Conservation (phyloP, 2,797 vertebrate species). For the Alcedo quadribrachys region DNA sequence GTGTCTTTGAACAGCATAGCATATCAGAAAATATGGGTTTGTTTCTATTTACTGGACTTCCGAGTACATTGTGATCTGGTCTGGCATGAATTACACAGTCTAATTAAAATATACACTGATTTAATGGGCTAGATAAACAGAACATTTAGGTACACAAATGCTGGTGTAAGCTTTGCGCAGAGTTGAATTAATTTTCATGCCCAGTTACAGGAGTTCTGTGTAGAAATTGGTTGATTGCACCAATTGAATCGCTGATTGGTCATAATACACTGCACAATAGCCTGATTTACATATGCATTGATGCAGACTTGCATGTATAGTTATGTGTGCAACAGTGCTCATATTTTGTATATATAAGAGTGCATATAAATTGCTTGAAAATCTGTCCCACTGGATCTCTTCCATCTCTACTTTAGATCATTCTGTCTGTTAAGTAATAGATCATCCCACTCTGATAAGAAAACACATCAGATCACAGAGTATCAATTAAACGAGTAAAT, state of each 20-base stretch:
- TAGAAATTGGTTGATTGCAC: slow-evolving; percentile 61
- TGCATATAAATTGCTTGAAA: slow-evolving; percentile 41
- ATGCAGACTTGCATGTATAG: slow-evolving; percentile 14
- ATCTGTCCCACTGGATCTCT: slow-evolving; percentile 55
- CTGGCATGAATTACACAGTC: slow-evolving; percentile 10
- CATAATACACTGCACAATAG: slow-evolving; percentile 45
- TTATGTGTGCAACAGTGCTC: slow-evolving; percentile 23
- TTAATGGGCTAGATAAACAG: slow-evolving; percentile 38
- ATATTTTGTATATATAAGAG: slow-evolving; percentile 31
- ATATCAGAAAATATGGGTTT: not conserved
- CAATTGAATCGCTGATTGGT: slow-evolving; percentile 46
- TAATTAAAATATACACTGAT: slow-evolving; percentile 44
- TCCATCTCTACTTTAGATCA: slow-evolving; percentile 34
- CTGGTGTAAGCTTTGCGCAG: slow-evolving; percentile 27
- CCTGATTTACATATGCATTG: slow-evolving; percentile 43
- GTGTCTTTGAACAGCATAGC: not conserved
- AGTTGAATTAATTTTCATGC: slow-evolving; percentile 47
- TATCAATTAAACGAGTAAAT: slow-evolving; percentile 64
- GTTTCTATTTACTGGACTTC: slow-evolving; percentile 3
- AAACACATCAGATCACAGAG: not conserved
- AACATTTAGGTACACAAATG: slow-evolving; percentile 40
- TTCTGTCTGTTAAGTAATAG: slow-evolving; percentile 57
- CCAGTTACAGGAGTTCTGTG: slow-evolving; percentile 7
- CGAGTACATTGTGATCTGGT: slow-evolving; percentile 2
- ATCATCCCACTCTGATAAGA: slow-evolving; percentile 13